Base-by-base conservation (phyloP, 53 echinoderm and acorn worm genomes). In the Mesocentrotus franciscanus region DNA sequence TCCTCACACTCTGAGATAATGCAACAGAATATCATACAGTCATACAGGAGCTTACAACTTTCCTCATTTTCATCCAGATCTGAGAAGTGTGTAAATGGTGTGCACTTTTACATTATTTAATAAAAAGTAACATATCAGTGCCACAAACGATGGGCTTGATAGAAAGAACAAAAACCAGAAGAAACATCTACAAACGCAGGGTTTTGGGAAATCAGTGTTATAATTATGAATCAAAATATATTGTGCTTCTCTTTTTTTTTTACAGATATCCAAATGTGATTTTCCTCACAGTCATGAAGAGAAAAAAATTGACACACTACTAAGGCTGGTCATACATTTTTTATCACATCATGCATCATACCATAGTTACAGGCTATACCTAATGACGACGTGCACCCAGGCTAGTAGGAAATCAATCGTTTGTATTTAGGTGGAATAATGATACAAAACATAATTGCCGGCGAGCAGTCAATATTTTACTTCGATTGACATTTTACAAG, bases 401-500 rank as follows among this genome's bases (percentile, higher is more conserved):
- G 76, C 76, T 68, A 33, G 49, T 15, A 87, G n/a, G 20, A 87
- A 58, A 87, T 29, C 59, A 87, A 87, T n/a, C 56, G n/a, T 18
- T 16, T 56, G 58, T 61, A 61, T 14, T 1, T 11, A 85, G 42
- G 55, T 56, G 49, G 24, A 85, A 56, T 85, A 22, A 57, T 87
- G 10, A 18, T 84, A 22, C 84, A 84, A 49, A 74, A 74, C 11
- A 39, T 84, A 49, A 87, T 87, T 87, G 87, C 57, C 57, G 59
- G 87, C 27, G 10, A 58, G 22, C 26, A 57, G 57, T 87, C 87
- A 58, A 87, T 57, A 87, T 58, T n/a, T 87, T 58, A 27, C 11
- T 87, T 87, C 58, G 27, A 87, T 87, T 87, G 87, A 87, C 87
- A 58, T 87, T 81, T 18, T 81, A 18, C 36, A 81, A 18, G 36